Evolutionary conservation across 37 sponge, comb jelly and placozoan genomes (phyloP).

Genomic region (Bolinopsis microptera): DNA sequence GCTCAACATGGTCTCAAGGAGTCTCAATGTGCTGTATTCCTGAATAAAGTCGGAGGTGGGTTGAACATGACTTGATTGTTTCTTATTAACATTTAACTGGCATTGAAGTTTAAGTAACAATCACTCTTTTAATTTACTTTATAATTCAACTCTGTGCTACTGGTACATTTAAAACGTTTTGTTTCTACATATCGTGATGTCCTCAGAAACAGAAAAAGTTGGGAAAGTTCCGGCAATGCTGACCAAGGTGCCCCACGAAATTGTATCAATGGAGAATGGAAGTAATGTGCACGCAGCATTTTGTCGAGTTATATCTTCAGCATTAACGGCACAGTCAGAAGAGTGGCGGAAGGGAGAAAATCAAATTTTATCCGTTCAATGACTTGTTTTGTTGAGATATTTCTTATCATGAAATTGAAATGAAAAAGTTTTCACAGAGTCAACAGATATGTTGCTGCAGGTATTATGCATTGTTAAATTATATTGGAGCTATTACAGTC

Average conservation of each 20-base stretch:
- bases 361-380: slow-evolving; percentile 10
- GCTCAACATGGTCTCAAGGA: slow-evolving; percentile 65
- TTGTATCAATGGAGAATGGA: slow-evolving; percentile 45
- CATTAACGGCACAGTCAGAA: slow-evolving; percentile 1
- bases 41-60: slow-evolving; percentile 10
- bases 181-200: too few species aligned
- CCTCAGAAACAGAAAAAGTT: background rate
- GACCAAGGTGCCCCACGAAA: background rate
- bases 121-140: too few species aligned
- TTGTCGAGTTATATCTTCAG: background rate
- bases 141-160: too few species aligned
- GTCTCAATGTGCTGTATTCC: slow-evolving; percentile 60
- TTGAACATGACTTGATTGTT: background rate
- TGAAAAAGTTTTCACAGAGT: too few species aligned
- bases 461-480: too few species aligned
- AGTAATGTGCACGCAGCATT: background rate
- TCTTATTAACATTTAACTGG: too few species aligned
- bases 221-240: slow-evolving; percentile 31
- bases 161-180: too few species aligned
- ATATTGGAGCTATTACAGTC: too few species aligned
- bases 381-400: too few species aligned
- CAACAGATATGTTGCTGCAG: too few species aligned
- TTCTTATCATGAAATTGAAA: too few species aligned
- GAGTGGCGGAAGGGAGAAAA: slow-evolving; percentile 50
- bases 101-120: too few species aligned